Conservation (phyloP, 2,113 vertebrate genomes). For the Gila orcuttii region DNA sequence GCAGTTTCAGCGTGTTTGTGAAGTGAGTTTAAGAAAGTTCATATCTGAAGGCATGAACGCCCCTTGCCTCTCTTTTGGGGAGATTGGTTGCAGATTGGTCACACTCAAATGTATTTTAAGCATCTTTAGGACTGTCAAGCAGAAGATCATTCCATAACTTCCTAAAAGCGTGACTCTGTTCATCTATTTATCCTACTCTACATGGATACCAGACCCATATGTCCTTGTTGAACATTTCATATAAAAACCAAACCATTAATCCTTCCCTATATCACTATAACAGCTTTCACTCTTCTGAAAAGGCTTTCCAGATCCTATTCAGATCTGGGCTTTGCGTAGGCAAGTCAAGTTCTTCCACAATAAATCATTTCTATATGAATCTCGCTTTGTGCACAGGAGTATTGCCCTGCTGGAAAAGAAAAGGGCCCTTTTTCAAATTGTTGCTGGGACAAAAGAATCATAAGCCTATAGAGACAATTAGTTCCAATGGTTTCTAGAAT, state of each 20-base stretch:
- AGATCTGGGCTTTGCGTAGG: background rate
- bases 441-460: background rate
- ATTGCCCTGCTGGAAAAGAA: background rate
- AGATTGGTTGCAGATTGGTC: slow-evolving; percentile 65
- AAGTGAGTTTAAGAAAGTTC: slow-evolving; percentile 78
- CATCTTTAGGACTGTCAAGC: background rate
- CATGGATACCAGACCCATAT: background rate
- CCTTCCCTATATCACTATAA: background rate
- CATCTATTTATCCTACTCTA: background rate
- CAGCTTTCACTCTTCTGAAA: background rate
- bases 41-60: slow-evolving; percentile 70
- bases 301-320: background rate
- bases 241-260: background rate
- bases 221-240: slow-evolving; percentile 12
- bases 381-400: background rate
- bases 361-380: background rate
- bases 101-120: slow-evolving; percentile 55
- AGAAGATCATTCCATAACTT: background rate
- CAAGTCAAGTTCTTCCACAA: background rate
- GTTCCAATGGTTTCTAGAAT: background rate
- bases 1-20: slow-evolving; percentile 78
- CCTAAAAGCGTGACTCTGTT: background rate
- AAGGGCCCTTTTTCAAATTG: background rate
- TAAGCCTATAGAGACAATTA: background rate
- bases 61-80: slow-evolving; percentile 56